Evolutionary conservation across 2,797 vertebrate species (phyloP), one percentile per base, ranked within the genome.

Genomic region (Manis crassicaudata): DNA sequence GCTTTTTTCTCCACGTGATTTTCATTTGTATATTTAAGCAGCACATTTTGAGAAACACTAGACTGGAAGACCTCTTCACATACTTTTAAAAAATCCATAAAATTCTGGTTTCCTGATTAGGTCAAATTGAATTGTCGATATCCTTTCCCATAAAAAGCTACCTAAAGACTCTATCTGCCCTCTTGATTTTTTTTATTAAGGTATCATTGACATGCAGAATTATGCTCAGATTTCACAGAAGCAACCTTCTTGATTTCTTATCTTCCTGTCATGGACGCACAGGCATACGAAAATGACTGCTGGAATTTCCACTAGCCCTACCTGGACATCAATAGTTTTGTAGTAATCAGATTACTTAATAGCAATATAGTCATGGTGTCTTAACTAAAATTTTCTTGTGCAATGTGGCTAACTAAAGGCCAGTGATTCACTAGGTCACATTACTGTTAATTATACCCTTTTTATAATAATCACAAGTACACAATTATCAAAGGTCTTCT

Each of bases 361-460:
- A 90, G 65, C 35, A 95, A 85, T 85, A 63, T 37, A 88, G 62
- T 84, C 35, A 85, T 43, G 17, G 40, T 54, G 18, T 9, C 77
- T 94, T 77, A 84, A 87, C 60, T 86, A 90, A 35, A 85, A 89
- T 92, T 93, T 91, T 89, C 18, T 91, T 93, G 87, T 84, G 70
- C 56, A 96, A 85, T 70, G 23, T 76, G 58, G 18, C 37, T 93
- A 95, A 96, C 50, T 95, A 60, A 92, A 84, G 52, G 52, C 80
- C n/a, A 86, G 63, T 62, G 63, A 96, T 83, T 95, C 87, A 93
- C 29, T 37, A 86, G 46, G 68, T 91, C 52, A 89, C 76, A 68
- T 70, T 63, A 88, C 40, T 91, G 35, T 79, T 92, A 89, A 70
- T 63, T 75, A 76, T 50, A 37, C 46, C 43, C 54, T 96, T 92